Evolutionary conservation across 2,113 vertebrate species (phyloP).

Genomic region (Laticauda colubrina): DNA sequence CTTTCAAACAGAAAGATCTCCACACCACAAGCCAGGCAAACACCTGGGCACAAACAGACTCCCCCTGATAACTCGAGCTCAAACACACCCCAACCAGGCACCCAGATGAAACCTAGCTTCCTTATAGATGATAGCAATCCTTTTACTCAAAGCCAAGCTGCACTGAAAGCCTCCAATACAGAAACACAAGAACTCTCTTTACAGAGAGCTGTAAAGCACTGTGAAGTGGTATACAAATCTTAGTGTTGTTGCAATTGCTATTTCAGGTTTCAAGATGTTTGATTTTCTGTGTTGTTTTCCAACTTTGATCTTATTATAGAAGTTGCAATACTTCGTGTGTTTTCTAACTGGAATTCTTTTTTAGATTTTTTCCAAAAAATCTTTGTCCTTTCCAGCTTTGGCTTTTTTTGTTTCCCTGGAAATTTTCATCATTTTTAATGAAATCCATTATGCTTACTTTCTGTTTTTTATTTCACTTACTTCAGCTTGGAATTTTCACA

Average conservation of each 20-base stretch:
- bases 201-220: too few relatives aligned
- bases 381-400: neutral
- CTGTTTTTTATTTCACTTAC: neutral
- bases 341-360: neutral
- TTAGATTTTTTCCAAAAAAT: neutral
- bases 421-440: neutral
- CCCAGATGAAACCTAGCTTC: too few relatives aligned
- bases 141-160: too few relatives aligned
- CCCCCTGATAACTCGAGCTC: too few relatives aligned
- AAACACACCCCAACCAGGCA: too few relatives aligned
- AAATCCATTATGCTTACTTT: neutral
- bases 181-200: too few relatives aligned
- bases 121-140: too few relatives aligned
- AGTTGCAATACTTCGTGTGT: neutral
- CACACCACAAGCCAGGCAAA: too few relatives aligned
- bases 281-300: neutral
- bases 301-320: neutral
- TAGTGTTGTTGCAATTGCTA: neutral
- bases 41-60: too few relatives aligned
- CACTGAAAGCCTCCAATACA: too few relatives aligned
- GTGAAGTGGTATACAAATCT: too few relatives aligned
- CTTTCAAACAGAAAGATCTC: too few relatives aligned
- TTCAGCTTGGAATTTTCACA: neutral
- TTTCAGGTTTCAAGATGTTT: neutral
- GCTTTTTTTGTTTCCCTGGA: neutral